phyloP scores from a whole-genome alignment of 1,140 invertebrate species.

The Drosophila kikkawai region DNA sequence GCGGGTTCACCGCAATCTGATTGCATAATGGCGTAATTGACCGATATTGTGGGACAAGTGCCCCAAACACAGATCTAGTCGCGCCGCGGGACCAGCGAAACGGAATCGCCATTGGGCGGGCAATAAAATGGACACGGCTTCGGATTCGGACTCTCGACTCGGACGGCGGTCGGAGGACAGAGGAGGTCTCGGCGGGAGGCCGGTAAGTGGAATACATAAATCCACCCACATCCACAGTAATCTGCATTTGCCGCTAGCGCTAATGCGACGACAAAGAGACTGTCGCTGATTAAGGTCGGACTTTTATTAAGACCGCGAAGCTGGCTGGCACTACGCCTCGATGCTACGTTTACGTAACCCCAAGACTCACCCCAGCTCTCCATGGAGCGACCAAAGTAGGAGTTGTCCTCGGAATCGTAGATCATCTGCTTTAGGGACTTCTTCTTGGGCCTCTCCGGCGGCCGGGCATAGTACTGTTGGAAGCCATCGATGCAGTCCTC shows the following conservation, averaged over 20 bases:
- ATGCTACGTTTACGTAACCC: conserved; percentile 51
- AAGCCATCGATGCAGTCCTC: conserved; percentile 87
- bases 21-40: conserved; percentile 81
- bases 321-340: not conserved
- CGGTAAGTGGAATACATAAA: conserved; percentile 34
- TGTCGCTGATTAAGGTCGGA: conserved; percentile 45
- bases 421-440: conserved; percentile 88
- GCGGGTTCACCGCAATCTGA: conserved; percentile 54
- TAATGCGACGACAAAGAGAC: conserved; percentile 54
- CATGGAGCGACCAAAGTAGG: conserved; percentile 89
- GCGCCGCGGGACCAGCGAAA: conserved; percentile 10
- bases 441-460: conserved; percentile 86
- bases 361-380: conserved; percentile 89
- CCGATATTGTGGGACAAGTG: conserved; percentile 66
- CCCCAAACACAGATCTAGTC: conserved; percentile 27
- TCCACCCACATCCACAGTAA: conserved; percentile 35
- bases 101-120: conserved; percentile 36
- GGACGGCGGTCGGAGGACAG: not conserved
- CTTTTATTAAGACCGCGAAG: conserved; percentile 29
- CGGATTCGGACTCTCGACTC: conserved; percentile 5
- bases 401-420: conserved; percentile 89
- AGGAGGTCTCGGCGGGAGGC: conserved; percentile 26
- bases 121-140: conserved; percentile 48
- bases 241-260: conserved; percentile 32
- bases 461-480: conserved; percentile 88